Percentiles rank a stretch among this genome's conserved stretches.
phyloP scores from a whole-genome alignment of 1,140 invertebrate genomes.

The Orchesella cincta region DNA sequence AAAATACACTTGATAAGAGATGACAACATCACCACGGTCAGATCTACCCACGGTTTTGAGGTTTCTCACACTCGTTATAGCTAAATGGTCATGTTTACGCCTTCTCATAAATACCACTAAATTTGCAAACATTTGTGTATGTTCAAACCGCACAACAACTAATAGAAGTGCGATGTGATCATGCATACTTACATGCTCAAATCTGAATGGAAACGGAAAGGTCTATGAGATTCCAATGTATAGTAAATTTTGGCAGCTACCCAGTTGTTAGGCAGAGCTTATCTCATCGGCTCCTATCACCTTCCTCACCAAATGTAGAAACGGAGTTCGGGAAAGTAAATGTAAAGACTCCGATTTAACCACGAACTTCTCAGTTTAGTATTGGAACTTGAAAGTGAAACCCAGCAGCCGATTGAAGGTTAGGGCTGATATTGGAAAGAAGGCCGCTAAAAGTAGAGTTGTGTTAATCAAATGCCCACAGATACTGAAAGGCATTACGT shows the following conservation, averaged over 20 bases:
- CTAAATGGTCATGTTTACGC: slow-evolving; percentile 6
- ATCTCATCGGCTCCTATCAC: slow-evolving; percentile 7
- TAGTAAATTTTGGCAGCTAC: slow-evolving; percentile 13
- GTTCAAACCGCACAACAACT: background rate
- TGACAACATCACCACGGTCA: slow-evolving; percentile 9
- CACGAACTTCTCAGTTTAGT: background rate
- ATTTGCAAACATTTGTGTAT: background rate
- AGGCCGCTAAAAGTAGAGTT: background rate
- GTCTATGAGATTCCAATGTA: too few species aligned
- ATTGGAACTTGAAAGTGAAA: slow-evolving; percentile 20
- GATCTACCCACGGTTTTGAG: slow-evolving; percentile 10
- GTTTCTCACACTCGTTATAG: background rate
- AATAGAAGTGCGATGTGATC: background rate
- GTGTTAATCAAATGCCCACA: too few species aligned
- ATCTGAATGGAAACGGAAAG: too few species aligned
- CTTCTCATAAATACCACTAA: slow-evolving; percentile 9
- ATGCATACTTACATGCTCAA: too few species aligned
- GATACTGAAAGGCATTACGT: too few species aligned
- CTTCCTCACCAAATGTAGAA: slow-evolving; percentile 11
- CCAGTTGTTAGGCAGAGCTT: background rate
- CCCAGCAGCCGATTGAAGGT: background rate
- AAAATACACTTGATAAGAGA: background rate
- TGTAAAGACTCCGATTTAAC: background rate
- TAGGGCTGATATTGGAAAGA: background rate
- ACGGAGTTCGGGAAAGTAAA: background rate